Evolutionary conservation across 2,888 invertebrate genomes (phyloP).

Genomic region (Andrena hattorfiana): DNA sequence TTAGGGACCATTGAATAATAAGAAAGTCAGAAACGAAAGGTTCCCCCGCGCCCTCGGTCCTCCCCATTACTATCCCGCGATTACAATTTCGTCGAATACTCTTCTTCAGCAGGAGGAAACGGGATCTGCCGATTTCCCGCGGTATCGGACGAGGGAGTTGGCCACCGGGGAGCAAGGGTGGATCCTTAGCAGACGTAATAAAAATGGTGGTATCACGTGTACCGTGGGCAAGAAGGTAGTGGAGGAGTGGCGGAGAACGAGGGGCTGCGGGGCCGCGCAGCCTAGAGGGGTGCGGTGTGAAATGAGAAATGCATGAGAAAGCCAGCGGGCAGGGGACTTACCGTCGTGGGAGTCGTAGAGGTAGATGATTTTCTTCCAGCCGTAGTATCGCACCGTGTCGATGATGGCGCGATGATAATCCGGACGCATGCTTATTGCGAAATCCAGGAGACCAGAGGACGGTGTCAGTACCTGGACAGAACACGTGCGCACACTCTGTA

Average conservation of each 20-base stretch:
- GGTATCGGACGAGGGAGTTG: constrained; percentile 70
- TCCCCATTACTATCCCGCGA: constrained; percentile 17
- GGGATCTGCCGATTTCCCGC: constrained; percentile 43
- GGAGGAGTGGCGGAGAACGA: constrained; percentile 72
- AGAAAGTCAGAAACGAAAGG: background rate
- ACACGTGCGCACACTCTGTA: background rate
- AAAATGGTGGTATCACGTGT: constrained; percentile 52
- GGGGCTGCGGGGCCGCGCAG: constrained; percentile 35
- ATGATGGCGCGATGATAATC: constrained; percentile 98
- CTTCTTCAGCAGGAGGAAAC: background rate
- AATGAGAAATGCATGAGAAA: constrained; percentile 80
- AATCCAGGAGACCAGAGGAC: constrained; percentile 95
- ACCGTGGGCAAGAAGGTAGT: background rate
- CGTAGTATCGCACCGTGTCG: constrained; percentile 96
- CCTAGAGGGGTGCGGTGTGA: constrained; percentile 66
- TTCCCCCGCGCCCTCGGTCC: no score
- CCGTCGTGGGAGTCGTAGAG: constrained; percentile 96
- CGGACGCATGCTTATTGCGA: constrained; percentile 97
- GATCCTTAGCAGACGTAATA: constrained; percentile 61
- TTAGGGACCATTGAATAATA: background rate
- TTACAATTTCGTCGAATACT: constrained; percentile 19
- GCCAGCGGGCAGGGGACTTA: constrained; percentile 85
- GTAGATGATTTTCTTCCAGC: constrained; percentile 95
- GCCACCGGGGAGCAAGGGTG: constrained; percentile 69
- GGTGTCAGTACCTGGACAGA: constrained; percentile 91